Base-by-base conservation (phyloP, 1,140 invertebrate genomes). In the Drosophila kikkawai region DNA sequence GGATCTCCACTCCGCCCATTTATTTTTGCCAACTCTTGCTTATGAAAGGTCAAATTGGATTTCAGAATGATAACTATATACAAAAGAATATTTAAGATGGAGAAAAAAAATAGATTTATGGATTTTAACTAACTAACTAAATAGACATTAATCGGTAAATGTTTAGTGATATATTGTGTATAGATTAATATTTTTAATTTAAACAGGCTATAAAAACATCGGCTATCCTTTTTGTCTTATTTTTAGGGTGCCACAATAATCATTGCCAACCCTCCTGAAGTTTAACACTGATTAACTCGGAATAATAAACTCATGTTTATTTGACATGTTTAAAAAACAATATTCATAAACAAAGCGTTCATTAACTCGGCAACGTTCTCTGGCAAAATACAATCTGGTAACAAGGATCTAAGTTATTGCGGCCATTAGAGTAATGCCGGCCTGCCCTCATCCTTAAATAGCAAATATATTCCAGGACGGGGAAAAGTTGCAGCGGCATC, bases 301-400 rank as follows among this genome's bases (percentile, higher is more conserved):
- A 19, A 19, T 19, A 19, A 29, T 22, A 37, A 44, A 66, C 26
- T 26, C 19, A 17, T n/a, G n/a, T n/a, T n/a, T n/a, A n/a, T 11
- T 70, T 32, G 51, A 82, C 61, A 65, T 87, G 17, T 61, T 86
- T 79, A 86, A 87, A 86, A 76, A 58, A 71, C 69, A 76, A 86
- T 87, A 83, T 64, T 71, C 83, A 86, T 86, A 86, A 86, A 86
- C 76, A 71, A 86, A 76, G 50, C 15, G 76, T 83, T 83, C 63
- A 83, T 83, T 71, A 85, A 83, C 71, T 83, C 22, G 37, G 7
- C 47, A 7, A n/a, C 11, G 12, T 6, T 12, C 9, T 34, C 15
- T 22, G 17, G 26, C 12, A 29, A 42, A 61, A 41, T 51, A 29
- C 26, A 1, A 36, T 36, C 39, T 26, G 8, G 39, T 41, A 50